These are phyloP conservation scores for Uropetala carovei DNA, from an alignment of 2,888 invertebrate genomes.

Conservation along the genomic window DNA sequence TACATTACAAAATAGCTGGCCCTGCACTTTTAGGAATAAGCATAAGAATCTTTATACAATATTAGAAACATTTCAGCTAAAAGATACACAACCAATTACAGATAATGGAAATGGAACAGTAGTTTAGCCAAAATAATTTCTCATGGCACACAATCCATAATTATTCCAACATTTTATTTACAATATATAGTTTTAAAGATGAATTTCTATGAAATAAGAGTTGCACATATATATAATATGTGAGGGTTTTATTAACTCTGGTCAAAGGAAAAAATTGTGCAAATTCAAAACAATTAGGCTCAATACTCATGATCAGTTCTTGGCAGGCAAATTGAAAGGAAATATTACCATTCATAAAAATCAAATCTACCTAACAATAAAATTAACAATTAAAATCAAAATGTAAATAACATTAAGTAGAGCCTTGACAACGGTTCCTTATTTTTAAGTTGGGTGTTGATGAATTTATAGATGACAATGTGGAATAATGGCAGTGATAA, in stretches of 20 bases:
- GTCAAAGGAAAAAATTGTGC: constrained; percentile 39
- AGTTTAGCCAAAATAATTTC: constrained; percentile 64
- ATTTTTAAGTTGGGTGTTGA: not conserved
- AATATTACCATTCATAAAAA: not conserved
- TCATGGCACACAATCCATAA: constrained; percentile 62
- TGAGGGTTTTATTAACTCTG: not conserved
- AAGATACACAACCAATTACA: constrained; percentile 55
- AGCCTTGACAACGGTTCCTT: not conserved
- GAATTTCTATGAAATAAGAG: constrained; percentile 46
- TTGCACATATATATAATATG: constrained; percentile 15
- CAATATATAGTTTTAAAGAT: constrained; percentile 59
- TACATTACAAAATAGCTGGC: constrained; percentile 66
- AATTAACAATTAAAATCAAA: not conserved
- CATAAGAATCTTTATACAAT: constrained; percentile 65
- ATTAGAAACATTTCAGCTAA: constrained; percentile 65
- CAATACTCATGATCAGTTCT: constrained; percentile 63
- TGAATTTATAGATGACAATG: constrained; percentile 2
- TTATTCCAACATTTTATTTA: constrained; percentile 61
- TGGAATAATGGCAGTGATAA: constrained; percentile 46
- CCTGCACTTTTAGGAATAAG: constrained; percentile 64
- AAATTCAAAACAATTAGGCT: constrained; percentile 44
- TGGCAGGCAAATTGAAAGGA: constrained; percentile 33
- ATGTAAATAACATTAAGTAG: not conserved
- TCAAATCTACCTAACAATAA: not conserved
- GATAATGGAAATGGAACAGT: constrained; percentile 64